These are phyloP conservation scores for Choloepus didactylus DNA, from an alignment of 2,797 vertebrate species.

Conservation along the genomic window DNA sequence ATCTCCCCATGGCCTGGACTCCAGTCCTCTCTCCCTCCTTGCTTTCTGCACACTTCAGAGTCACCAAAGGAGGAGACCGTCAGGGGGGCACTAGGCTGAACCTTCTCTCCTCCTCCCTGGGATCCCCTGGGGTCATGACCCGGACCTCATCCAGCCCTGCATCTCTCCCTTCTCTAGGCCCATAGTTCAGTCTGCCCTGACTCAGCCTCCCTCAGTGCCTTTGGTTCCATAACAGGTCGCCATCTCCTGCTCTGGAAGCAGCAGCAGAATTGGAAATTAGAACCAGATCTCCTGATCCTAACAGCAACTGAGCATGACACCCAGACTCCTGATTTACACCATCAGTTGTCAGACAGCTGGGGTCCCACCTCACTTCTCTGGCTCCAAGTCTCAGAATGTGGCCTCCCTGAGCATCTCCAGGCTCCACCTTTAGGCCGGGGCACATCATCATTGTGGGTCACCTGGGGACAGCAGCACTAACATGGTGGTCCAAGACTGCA, in stretches of 20 bases:
- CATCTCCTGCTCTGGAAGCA: conserved; percentile 4
- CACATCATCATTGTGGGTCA: background rate
- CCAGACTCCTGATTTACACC: background rate
- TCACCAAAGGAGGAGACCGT: background rate
- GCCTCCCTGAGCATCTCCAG: background rate
- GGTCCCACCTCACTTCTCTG: background rate
- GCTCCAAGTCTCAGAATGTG: background rate
- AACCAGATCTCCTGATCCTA: conserved; percentile 19
- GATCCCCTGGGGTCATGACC: background rate
- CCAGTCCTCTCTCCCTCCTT: background rate
- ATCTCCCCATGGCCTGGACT: background rate
- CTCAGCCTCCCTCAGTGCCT: background rate
- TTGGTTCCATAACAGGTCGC: background rate
- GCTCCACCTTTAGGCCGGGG: background rate
- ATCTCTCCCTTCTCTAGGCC: background rate
- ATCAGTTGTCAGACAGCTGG: background rate
- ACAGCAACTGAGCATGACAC: background rate
- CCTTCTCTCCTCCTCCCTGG: background rate
- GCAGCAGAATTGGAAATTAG: background rate
- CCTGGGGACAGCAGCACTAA: no score
- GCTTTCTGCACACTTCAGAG: background rate
- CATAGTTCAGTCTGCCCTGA: background rate
- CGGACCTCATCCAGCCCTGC: background rate
- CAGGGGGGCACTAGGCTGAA: background rate
- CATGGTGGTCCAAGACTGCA: background rate